Conservation (phyloP, 2,113 vertebrate species). For the Entosphenus tridentatus region DNA sequence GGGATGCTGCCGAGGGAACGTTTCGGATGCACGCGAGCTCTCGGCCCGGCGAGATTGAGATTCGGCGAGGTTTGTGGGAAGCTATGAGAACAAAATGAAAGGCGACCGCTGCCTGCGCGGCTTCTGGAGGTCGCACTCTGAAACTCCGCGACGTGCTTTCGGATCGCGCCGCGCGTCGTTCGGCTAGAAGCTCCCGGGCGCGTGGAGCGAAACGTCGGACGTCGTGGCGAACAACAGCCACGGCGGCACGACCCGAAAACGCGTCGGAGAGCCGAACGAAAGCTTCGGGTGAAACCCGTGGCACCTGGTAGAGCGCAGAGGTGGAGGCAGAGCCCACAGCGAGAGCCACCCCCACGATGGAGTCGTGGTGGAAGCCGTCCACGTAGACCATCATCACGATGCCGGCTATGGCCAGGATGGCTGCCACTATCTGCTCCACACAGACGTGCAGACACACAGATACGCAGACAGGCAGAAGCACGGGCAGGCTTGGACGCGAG, state of each 20-base stretch:
- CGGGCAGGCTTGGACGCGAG: too few relatives aligned
- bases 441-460: conserved; percentile 14
- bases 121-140: not conserved
- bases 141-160: not conserved
- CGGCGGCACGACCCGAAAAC: not conserved
- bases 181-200: not conserved
- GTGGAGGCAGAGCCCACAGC: conserved; percentile 91
- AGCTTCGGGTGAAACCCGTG: not conserved
- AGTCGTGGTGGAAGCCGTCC: conserved; percentile 84
- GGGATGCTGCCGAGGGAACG: too few relatives aligned
- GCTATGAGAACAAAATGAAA: too few relatives aligned
- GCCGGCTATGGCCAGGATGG: conserved; percentile 94
- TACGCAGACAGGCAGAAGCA: not conserved
- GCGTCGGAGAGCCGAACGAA: not conserved
- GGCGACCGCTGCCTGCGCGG: not conserved
- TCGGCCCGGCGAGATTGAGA: too few relatives aligned
- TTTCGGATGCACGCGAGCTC: too few relatives aligned
- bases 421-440: conserved; percentile 64
- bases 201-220: not conserved
- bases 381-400: conserved; percentile 99
- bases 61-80: too few relatives aligned
- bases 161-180: not conserved
- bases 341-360: conserved; percentile 75
- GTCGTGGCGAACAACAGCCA: not conserved
- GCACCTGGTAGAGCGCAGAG: conserved; percentile 78